A percentile compares a stretch with the other conserved stretches of the same genome.
These are phyloP conservation scores for Indicator indicator DNA, from an alignment of 2,113 vertebrate genomes.

Conservation along the genomic window DNA sequence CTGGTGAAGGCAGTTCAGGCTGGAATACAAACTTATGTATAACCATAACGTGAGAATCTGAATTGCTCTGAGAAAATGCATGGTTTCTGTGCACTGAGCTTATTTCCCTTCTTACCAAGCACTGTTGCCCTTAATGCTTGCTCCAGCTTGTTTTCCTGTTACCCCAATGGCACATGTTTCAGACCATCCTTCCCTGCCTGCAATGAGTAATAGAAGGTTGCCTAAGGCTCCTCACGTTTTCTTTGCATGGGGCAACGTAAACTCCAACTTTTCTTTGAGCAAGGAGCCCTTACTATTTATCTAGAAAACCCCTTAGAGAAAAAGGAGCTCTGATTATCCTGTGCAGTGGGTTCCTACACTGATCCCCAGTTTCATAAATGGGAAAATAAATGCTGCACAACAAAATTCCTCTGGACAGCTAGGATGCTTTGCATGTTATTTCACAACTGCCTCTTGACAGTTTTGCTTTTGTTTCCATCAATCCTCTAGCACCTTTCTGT, in stretches of 20 bases:
- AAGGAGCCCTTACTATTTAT: not conserved
- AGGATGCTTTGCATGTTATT: not conserved
- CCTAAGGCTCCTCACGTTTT: not conserved
- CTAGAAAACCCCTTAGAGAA: not conserved
- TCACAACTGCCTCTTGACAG: not conserved
- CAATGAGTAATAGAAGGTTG: not conserved
- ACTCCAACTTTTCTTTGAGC: not conserved
- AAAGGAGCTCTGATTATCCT: not conserved
- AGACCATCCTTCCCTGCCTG: not conserved
- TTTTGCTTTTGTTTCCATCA: not conserved
- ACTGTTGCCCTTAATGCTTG: not conserved
- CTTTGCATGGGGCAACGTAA: not conserved
- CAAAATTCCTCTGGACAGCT: not conserved
- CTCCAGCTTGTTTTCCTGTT: not conserved
- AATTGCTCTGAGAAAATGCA: not conserved
- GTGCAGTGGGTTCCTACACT: not conserved
- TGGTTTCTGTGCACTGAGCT: not conserved
- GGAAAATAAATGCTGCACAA: not conserved
- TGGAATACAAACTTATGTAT: not conserved
- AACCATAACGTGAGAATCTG: not conserved
- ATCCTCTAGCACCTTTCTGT: not conserved
- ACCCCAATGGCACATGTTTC: not conserved
- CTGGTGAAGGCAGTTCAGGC: not conserved
- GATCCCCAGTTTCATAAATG: not conserved
- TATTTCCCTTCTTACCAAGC: not conserved